These are phyloP conservation scores for Oreocharis arfaki DNA, from an alignment of 2,113 vertebrate species.

Conservation along the genomic window DNA sequence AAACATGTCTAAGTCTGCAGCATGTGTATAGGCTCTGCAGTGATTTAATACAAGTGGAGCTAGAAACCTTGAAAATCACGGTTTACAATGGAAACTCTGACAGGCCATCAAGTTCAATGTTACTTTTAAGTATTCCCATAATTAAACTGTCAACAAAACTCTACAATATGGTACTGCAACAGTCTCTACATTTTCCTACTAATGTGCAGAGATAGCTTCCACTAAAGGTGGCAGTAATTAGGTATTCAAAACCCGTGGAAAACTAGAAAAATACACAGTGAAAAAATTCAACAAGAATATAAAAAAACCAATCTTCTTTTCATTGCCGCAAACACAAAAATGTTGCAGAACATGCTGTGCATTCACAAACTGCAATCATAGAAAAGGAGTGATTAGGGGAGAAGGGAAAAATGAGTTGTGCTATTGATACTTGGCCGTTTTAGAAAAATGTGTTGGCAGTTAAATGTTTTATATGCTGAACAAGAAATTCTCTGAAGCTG, in stretches of 20 bases:
- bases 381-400: neutral
- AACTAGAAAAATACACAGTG: neutral
- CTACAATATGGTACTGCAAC: neutral
- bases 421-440: neutral
- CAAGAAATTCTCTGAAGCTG: neutral
- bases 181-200: neutral
- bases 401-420: neutral
- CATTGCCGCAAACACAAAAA: neutral
- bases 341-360: neutral
- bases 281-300: neutral
- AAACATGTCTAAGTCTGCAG: neutral
- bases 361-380: neutral
- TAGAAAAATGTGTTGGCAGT: constrained; percentile 4
- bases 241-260: neutral
- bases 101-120: constrained; percentile 9
- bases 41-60: neutral
- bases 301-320: neutral
- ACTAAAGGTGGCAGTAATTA: neutral
- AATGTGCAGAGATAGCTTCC: neutral
- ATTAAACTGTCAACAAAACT: constrained; percentile 27
- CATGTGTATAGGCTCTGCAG: neutral
- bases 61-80: neutral
- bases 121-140: neutral
- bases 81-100: constrained; percentile 41
- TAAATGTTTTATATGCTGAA: neutral